phyloP scores from a whole-genome alignment of 2,797 vertebrate genomes.

The Hypotaenidia philippensis region DNA sequence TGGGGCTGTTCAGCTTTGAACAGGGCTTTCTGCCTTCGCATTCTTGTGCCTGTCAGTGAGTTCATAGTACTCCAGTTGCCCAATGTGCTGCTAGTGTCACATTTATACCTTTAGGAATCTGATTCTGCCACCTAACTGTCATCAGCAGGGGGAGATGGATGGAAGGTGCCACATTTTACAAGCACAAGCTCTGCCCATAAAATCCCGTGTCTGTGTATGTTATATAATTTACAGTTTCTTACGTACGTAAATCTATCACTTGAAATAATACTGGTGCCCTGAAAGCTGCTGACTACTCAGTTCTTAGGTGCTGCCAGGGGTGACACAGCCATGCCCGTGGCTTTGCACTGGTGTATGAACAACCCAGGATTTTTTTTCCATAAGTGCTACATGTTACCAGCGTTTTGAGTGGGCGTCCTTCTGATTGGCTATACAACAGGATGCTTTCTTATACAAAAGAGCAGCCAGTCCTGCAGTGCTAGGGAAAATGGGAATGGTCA shows the following conservation, averaged over 20 bases:
- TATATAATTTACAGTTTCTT: slow-evolving; percentile 16
- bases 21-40: background rate
- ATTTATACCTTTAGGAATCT: background rate
- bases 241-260: background rate
- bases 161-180: background rate
- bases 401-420: background rate
- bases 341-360: background rate
- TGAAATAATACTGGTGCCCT: background rate
- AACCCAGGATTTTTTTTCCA: background rate
- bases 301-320: background rate
- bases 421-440: rapidly evolving
- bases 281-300: background rate
- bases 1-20: background rate
- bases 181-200: background rate
- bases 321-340: background rate
- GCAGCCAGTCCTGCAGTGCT: background rate
- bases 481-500: background rate
- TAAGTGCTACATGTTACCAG: background rate
- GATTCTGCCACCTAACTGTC: background rate
- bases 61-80: background rate
- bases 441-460: background rate
- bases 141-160: background rate
- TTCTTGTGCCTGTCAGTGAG: background rate
- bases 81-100: background rate
- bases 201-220: background rate